These are phyloP conservation scores for Plagiodera versicolora DNA, from an alignment of 2,888 invertebrate species.

Conservation along the genomic window DNA sequence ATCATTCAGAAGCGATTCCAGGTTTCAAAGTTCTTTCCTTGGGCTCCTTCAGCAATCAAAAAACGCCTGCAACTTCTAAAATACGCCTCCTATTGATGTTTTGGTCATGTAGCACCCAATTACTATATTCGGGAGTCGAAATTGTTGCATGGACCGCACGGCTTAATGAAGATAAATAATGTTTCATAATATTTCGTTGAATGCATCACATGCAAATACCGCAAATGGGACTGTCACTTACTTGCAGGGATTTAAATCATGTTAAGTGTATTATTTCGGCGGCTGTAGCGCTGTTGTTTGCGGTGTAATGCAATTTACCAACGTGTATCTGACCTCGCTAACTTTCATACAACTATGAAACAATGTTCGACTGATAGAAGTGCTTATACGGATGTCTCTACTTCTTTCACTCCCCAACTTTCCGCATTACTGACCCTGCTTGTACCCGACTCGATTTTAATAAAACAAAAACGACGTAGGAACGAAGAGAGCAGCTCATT, in stretches of 20 bases:
- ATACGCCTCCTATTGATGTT: no score
- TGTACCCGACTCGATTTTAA: neutral
- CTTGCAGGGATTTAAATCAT: slow-evolving; percentile 31
- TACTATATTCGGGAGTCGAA: neutral
- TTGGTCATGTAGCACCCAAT: neutral
- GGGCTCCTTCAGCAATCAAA: no score
- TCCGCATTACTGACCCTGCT: neutral
- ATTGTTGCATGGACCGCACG: neutral
- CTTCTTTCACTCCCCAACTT: neutral
- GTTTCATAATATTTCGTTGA: slow-evolving; percentile 23
- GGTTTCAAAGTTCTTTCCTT: no score
- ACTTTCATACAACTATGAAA: slow-evolving; percentile 13
- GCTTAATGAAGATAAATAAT: slow-evolving; percentile 23
- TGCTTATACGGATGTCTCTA: neutral
- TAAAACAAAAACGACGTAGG: no score
- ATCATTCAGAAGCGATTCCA: no score
- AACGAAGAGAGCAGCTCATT: no score
- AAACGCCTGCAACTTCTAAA: no score
- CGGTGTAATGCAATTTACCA: slow-evolving; percentile 29
- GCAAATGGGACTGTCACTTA: slow-evolving; percentile 31
- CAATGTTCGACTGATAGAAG: neutral
- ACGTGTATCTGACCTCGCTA: slow-evolving; percentile 27
- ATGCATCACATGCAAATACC: slow-evolving; percentile 30
- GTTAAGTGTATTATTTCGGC: slow-evolving; percentile 31
- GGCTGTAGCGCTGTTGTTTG: slow-evolving; percentile 24